Base-by-base conservation (phyloP, 2,888 invertebrate genomes). In the Hedya salicella region DNA sequence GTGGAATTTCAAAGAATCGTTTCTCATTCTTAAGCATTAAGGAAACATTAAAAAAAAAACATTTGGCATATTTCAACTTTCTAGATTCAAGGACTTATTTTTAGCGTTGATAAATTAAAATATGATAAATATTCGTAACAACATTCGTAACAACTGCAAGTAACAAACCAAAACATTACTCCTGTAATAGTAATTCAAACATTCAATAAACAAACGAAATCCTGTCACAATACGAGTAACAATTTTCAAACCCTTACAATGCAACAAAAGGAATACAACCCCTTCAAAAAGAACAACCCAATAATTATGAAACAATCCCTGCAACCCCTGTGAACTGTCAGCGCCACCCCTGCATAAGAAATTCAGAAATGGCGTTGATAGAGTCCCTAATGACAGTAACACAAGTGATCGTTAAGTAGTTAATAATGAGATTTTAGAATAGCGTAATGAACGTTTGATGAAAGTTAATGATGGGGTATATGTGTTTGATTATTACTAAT, bases 291-390 rank as follows among this genome's bases (percentile, higher is more conserved):
- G 62, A 59, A 70, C 70, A 70, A 63, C 50, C 63, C 54, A 32
- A 59, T 62, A 69, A 69, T 69, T 69, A 69, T 46, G 59, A 66
- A 66, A 56, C 67, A 67, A 67, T 62, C 56, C 50, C 40, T 56
- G 46, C 39, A 40, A 60, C 63, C 66, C 66, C 32, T 49, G 42
- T 49, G 49, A 46, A 57, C 30, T 67, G 67, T 56, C 65, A 46
- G 19, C 36, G 32, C 40, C 46, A 54, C 60, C 61, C 61, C 40
- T 66, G 65, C 60, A 66, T 66, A 66, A 66, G 61, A 30, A 49
- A 67, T 59, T 36, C 52, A 48, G 60, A 39, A 57, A 57, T 50
- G 40, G 17, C 57, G 42, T 19, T n/a, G 39, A 48, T 66, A 54
- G 44, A 60, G 21, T 21, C 59, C 39, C 30, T 46, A 39, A 60